Percentiles rank a stretch among this genome's conserved stretches.
phyloP scores from a whole-genome alignment of 1,140 invertebrate genomes.

The Paracyclopina nana region DNA sequence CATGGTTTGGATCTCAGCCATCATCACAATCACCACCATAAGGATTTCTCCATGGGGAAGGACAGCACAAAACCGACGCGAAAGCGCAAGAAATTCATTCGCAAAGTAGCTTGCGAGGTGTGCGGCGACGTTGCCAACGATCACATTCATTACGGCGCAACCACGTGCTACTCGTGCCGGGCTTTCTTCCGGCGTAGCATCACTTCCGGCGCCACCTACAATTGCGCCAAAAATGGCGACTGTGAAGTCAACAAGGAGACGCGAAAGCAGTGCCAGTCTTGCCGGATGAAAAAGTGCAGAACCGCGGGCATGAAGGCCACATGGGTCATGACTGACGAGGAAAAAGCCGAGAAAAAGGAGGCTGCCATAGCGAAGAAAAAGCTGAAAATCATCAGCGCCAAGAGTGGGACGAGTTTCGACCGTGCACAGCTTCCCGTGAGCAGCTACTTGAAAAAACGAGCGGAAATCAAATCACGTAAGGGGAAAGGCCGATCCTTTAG shows the following conservation, averaged over 20 bases:
- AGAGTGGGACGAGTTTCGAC: too few relatives aligned
- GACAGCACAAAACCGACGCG: not conserved
- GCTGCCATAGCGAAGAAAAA: not conserved
- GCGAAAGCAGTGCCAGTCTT: conserved; percentile 25
- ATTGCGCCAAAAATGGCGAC: conserved; percentile 24
- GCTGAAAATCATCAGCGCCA: not conserved
- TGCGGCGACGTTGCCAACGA: conserved; percentile 28
- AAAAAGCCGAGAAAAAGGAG: conserved; percentile 22
- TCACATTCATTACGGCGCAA: conserved; percentile 26
- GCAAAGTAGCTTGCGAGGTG: conserved; percentile 24
- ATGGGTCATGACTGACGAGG: conserved; percentile 29
- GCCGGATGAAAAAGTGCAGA: conserved; percentile 27
- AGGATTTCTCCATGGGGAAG: too few relatives aligned
- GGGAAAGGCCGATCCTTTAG: not conserved
- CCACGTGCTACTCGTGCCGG: conserved; percentile 28
- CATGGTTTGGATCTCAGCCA: too few relatives aligned
- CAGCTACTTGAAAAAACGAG: too few relatives aligned
- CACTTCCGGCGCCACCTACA: conserved; percentile 23
- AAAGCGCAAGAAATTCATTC: conserved; percentile 3
- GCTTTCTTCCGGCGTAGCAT: conserved; percentile 28
- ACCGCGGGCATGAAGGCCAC: conserved; percentile 28
- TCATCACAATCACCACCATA: too few relatives aligned
- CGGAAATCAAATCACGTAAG: not conserved
- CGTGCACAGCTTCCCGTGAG: too few relatives aligned
- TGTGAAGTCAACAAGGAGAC: conserved; percentile 26